These are phyloP conservation scores for Gymnosoma rotundatum DNA, from an alignment of 2,888 invertebrate species.

Conservation along the genomic window DNA sequence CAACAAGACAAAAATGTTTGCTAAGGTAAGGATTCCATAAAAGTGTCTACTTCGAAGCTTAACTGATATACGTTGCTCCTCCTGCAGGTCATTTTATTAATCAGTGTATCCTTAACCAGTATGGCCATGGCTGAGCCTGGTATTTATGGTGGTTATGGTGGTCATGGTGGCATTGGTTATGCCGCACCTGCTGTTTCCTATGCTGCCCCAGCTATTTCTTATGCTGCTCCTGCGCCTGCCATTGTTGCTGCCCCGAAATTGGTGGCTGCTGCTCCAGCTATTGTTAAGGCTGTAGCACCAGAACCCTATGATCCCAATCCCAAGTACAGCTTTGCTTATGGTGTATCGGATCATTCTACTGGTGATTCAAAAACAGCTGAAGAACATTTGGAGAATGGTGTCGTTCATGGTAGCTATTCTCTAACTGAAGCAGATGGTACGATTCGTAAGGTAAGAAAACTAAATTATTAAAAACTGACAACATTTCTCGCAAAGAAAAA, in stretches of 20 bases:
- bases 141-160: constrained; percentile 30
- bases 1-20: constrained; percentile 76
- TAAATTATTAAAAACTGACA: neutral
- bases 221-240: constrained; percentile 74
- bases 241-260: constrained; percentile 67
- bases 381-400: constrained; percentile 85
- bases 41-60: neutral
- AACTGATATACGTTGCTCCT: neutral
- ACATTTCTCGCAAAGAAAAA: neutral
- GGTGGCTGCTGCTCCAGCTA: constrained; percentile 76
- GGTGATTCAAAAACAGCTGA: constrained; percentile 84
- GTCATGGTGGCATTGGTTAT: constrained; percentile 58
- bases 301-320: constrained; percentile 82
- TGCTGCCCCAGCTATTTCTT: constrained; percentile 69
- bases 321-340: constrained; percentile 87
- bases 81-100: constrained; percentile 76
- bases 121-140: constrained; percentile 76
- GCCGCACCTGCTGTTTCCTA: constrained; percentile 72
- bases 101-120: constrained; percentile 76
- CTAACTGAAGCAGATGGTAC: constrained; percentile 86
- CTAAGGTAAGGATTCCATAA: constrained; percentile 77
- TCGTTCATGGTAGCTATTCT: constrained; percentile 86
- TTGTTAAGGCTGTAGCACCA: constrained; percentile 77
- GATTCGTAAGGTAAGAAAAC: constrained; percentile 81
- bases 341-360: constrained; percentile 86